A percentile compares a stretch with the other conserved stretches of the same genome.
phyloP scores from a whole-genome alignment of 2,888 invertebrate species.

The Erebia palarica region DNA sequence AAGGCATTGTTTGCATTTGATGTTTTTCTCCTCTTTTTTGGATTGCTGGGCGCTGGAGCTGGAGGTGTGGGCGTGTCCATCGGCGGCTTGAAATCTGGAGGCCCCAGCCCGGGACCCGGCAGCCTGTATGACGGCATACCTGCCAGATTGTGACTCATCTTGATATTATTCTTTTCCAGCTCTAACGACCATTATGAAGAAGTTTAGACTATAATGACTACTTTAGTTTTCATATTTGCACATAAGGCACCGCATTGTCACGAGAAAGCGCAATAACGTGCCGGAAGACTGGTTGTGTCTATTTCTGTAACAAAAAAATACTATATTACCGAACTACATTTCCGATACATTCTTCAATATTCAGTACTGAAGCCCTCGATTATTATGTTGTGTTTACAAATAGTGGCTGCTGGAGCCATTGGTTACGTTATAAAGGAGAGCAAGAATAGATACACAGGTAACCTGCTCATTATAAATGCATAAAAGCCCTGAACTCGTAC shows the following conservation, averaged over 20 bases:
- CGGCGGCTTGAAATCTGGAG: conserved; percentile 88
- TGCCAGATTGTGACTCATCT: conserved; percentile 91
- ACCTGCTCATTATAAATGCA: conserved; percentile 58
- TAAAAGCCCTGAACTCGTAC: conserved; percentile 38
- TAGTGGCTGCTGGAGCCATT: conserved; percentile 40
- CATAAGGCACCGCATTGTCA: conserved; percentile 71
- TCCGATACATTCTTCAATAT: conserved; percentile 19
- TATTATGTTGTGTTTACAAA: conserved; percentile 37
- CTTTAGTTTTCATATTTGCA: conserved; percentile 59
- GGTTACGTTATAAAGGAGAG: conserved; percentile 40
- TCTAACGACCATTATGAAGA: conserved; percentile 68
- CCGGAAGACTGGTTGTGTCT: conserved; percentile 72
- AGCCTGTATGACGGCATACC: conserved; percentile 91
- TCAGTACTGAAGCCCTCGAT: conserved; percentile 23
- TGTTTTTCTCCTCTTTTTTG: conserved; percentile 93
- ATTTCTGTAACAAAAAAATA: conserved; percentile 77
- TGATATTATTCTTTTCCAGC: conserved; percentile 65
- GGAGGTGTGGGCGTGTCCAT: conserved; percentile 87
- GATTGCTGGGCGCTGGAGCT: conserved; percentile 90
- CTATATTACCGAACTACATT: conserved; percentile 30
- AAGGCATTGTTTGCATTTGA: conserved; percentile 86
- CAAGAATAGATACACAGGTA: conserved; percentile 51
- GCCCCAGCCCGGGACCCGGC: conserved; percentile 87
- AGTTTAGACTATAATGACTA: conserved; percentile 46
- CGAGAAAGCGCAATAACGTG: conserved; percentile 67